Evolutionary conservation across 2,113 vertebrate genomes (phyloP), one percentile per base, ranked within the genome.

Genomic region (Cricetomys ansorgei): DNA sequence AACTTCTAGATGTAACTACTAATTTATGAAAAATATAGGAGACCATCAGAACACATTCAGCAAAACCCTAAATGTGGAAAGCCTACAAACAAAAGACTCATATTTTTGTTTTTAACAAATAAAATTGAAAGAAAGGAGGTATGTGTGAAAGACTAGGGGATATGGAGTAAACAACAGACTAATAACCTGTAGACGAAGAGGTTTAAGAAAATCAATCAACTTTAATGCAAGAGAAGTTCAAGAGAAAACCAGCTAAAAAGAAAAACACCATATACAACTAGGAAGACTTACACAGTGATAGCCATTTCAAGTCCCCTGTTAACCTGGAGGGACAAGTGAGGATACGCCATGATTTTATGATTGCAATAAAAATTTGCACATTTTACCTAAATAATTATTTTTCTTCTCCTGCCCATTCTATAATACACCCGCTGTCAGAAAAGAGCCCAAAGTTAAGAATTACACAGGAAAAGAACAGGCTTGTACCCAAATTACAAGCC

Each of bases 381-480:
- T 80, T 89, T 96, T 90, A 73, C 27, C 31, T 91, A 94, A 92
- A 64, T 87, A 76, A 31, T 37, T 37, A 70, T 81, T 94, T 92
- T 65, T 86, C 50, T 94, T 53, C 34, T 75, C 69, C 55, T 55
- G 48, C 72, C 67, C 55, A 93, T 90, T 84, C n/a, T 73, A n/a
- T 69, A 89, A 79, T 19, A 81, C 50, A 76, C n/a, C 31, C 50
- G 91, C 31, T 85, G 65, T 37, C 1, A 89, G 62, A 92, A 94
- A 90, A 88, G 2, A 73, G 23, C 19, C 40, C 84, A 34, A 89
- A 86, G 67, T 89, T 93, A 89, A 94, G 37, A 95, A 88, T 80
- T 70, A 94, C 15, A 13, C 11, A 76, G 45, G 34, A 93, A 91
- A 91, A 95, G 88, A 70, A 81, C 13, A 88, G 53, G n/a, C 69